These are phyloP conservation scores for Drosophila imparisetae DNA, from an alignment of 2,888 invertebrate species.

Conservation along the genomic window DNA sequence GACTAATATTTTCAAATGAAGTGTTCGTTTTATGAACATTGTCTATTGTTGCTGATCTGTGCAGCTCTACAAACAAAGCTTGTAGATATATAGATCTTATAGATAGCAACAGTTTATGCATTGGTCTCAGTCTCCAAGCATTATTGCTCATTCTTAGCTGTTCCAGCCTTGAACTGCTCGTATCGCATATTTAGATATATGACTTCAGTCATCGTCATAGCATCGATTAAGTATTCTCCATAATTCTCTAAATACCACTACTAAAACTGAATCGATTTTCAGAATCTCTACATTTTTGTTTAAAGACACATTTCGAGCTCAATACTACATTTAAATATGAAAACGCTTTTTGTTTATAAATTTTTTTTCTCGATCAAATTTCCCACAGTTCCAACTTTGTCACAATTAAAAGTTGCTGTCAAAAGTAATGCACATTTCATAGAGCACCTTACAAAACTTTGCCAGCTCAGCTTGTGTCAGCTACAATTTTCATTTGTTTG, in stretches of 20 bases:
- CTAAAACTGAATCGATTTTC: background rate
- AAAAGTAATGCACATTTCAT: background rate
- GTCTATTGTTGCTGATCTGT: background rate
- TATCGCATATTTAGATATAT: background rate
- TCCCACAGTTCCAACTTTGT: background rate
- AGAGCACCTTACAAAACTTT: background rate
- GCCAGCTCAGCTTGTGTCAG: conserved; percentile 18
- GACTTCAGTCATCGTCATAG: background rate
- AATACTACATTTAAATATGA: background rate
- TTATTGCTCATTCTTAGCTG: background rate
- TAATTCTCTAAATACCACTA: background rate
- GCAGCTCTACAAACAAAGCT: background rate
- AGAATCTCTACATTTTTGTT: too few species aligned
- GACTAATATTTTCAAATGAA: conserved; percentile 1
- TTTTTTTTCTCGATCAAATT: background rate
- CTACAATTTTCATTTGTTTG: conserved; percentile 12
- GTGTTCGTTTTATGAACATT: background rate
- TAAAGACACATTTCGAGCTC: background rate
- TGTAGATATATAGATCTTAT: background rate
- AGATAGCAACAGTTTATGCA: background rate
- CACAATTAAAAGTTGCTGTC: background rate
- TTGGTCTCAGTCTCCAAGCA: background rate
- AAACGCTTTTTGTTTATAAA: background rate
- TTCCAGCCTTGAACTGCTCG: background rate
- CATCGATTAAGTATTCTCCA: background rate